phyloP scores from a whole-genome alignment of 2,888 invertebrate genomes.

The Tolmerus cingulatus region DNA sequence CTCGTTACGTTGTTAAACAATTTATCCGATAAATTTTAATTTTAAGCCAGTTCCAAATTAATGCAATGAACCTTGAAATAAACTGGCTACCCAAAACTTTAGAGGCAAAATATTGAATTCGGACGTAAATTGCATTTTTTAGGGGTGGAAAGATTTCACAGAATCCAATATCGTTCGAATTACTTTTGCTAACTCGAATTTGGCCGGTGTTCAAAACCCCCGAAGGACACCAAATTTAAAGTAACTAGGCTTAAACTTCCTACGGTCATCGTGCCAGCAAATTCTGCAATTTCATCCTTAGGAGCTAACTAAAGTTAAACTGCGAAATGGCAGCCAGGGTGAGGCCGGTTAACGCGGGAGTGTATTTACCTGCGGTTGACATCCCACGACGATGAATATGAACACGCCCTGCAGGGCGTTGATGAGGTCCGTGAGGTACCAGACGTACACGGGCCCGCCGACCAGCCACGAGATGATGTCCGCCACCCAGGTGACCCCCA shows the following conservation, averaged over 20 bases:
- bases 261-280: background rate
- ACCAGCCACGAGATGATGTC: conserved; percentile 86
- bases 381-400: conserved; percentile 88
- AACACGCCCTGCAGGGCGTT: conserved; percentile 88
- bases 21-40: too few species aligned
- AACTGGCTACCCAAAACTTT: too few species aligned
- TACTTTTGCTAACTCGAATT: background rate
- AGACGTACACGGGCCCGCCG: conserved; percentile 80
- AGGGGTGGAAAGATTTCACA: background rate
- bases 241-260: background rate
- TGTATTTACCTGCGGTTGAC: conserved; percentile 78
- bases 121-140: background rate
- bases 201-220: background rate
- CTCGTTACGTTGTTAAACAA: too few species aligned
- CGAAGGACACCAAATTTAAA: background rate
- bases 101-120: conserved; percentile 17
- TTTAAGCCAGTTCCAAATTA: too few species aligned
- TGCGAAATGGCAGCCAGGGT: background rate
- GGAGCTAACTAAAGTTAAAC: background rate
- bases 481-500: conserved; percentile 82
- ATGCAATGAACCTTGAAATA: too few species aligned
- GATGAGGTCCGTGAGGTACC: conserved; percentile 85
- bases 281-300: background rate
- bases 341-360: background rate
- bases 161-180: background rate